Percentiles rank a stretch among this genome's conserved stretches.
These are phyloP conservation scores for Priocnemis perturbator DNA, from an alignment of 2,888 invertebrate genomes.

Conservation along the genomic window DNA sequence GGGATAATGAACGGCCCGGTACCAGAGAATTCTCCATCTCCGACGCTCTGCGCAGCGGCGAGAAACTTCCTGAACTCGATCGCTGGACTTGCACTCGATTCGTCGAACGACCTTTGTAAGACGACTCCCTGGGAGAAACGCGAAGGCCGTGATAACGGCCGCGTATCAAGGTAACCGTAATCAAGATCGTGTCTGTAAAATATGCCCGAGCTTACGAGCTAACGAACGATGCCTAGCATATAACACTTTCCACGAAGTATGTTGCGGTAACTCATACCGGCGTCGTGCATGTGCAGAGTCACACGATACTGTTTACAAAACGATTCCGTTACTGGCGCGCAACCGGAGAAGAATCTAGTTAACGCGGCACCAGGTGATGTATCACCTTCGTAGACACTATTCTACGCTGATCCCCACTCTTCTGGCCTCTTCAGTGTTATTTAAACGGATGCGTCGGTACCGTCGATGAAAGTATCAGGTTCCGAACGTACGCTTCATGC, in stretches of 20 bases:
- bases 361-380: no score
- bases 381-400: background rate
- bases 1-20: slow-evolving; percentile 1
- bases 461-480: no score
- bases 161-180: slow-evolving; percentile 37
- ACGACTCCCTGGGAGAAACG: slow-evolving; percentile 21
- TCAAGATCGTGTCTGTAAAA: slow-evolving; percentile 33
- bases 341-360: background rate
- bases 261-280: slow-evolving; percentile 4
- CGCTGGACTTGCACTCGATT: background rate
- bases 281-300: background rate
- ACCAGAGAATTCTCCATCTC: slow-evolving; percentile 20
- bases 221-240: slow-evolving; percentile 4
- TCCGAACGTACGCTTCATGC: no score
- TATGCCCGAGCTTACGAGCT: slow-evolving; percentile 19
- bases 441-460: no score
- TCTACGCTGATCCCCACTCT: background rate
- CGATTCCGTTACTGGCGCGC: slow-evolving; percentile 1
- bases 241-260: slow-evolving; percentile 28
- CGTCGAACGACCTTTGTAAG: background rate
- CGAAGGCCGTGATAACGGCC: slow-evolving; percentile 43
- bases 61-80: background rate
- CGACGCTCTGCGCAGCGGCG: no score
- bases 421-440: no score
- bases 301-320: slow-evolving; percentile 6